Conservation (phyloP, 2,888 invertebrate genomes). For the Beris morrisii region DNA sequence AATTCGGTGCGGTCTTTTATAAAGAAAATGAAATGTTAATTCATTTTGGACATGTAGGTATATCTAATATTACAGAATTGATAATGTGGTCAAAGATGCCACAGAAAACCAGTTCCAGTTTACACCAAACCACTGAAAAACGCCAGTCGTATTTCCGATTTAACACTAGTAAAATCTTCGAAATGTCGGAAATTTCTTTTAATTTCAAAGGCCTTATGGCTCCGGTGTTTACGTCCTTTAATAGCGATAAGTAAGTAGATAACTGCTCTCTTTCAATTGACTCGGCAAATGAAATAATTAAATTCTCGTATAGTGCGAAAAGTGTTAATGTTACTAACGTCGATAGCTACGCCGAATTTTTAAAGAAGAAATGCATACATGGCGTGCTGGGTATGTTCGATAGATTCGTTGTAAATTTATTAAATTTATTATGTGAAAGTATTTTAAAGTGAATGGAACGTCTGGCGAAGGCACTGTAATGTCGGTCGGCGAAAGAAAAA, state of each 20-base stretch:
- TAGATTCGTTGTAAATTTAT: not conserved
- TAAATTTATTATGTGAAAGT: too few relatives aligned
- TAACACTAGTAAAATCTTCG: conserved; percentile 1
- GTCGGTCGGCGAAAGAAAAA: conserved; percentile 68
- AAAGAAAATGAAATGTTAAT: too few relatives aligned
- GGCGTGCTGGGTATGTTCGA: conserved; percentile 65
- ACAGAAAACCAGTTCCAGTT: too few relatives aligned
- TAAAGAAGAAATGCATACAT: conserved; percentile 64
- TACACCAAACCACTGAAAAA: too few relatives aligned
- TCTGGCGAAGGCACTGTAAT: conserved; percentile 75
- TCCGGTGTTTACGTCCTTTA: conserved; percentile 72
- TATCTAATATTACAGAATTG: too few relatives aligned
- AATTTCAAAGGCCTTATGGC: conserved; percentile 67
- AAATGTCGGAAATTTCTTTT: conserved; percentile 48
- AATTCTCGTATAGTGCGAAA: conserved; percentile 43
- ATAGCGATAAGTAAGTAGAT: conserved; percentile 59
- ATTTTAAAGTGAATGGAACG: conserved; percentile 72
- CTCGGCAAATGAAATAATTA: not conserved
- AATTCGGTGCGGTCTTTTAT: too few relatives aligned
- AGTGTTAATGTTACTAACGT: conserved; percentile 61
- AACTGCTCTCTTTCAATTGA: too few relatives aligned
- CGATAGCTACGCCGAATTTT: conserved; percentile 66
- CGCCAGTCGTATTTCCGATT: too few relatives aligned
- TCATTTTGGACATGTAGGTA: too few relatives aligned
- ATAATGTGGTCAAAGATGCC: too few relatives aligned